Evolutionary conservation across 2,888 invertebrate species (phyloP), one percentile per base, ranked within the genome.

Genomic region (Rhorus exstirpatorius): DNA sequence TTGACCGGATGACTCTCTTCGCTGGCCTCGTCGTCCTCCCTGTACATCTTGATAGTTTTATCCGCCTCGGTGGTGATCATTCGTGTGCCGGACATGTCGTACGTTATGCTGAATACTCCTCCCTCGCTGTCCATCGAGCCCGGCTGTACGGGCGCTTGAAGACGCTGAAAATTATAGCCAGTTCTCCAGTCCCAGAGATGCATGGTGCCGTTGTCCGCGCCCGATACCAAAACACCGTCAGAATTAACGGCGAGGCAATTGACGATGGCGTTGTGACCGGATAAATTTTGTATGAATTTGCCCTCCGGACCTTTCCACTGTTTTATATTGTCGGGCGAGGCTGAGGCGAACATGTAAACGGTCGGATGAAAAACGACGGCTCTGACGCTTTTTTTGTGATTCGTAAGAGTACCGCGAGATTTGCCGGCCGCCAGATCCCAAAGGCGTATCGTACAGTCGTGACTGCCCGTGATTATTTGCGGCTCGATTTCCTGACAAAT

Each of bases 101-200:
- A 99, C 0, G 96, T 96, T 95, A 99, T 97, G 70, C 99, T 96
- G 94, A 99, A 99, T 84, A 99, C 97, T 51, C 99, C 99, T 17
- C 99, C 98, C 93, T 99, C 99, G 14, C 98, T 99, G 93, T 99
- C 99, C 96, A 99, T 99, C 0, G 99, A 99, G 12, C 99, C 99
- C 0, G 99, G 99, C 92, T 99, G 99, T 0, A 98, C 98, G 1
- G 98, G 97, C 3, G 99, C 96, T 95, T 97, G 97, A 81, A 97
- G 93, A 79, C 97, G 94, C 93, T 99, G 99, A 94, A 99, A 99
- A 94, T 99, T 99, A 91, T 99, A 99, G 85, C 99, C 99, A 0
- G 99, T 99, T 89, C 98, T 95, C 99, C 99, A 99, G 93, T 99
- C 99, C 99, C 99, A 99, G 89, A 98, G 97, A 93, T 97, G 96